phyloP scores from a whole-genome alignment of 2,113 vertebrate genomes.

The Lasiurus borealis region DNA sequence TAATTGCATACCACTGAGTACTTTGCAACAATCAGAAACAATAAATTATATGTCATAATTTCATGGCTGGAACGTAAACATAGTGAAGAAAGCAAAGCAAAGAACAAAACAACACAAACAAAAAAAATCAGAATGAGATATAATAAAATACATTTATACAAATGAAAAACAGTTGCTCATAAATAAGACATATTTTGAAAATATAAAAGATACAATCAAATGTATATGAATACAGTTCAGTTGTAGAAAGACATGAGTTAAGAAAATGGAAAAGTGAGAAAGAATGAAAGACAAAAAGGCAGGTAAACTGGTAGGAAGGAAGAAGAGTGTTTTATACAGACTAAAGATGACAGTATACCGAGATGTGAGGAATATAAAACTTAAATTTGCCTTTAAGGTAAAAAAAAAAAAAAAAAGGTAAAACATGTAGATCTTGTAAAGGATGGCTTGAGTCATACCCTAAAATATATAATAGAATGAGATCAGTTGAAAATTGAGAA shows the following conservation, averaged over 20 bases:
- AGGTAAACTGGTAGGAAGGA: neutral
- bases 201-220: neutral
- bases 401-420: neutral
- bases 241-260: neutral
- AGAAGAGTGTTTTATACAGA: neutral
- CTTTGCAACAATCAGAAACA: too few species aligned
- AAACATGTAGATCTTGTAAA: neutral
- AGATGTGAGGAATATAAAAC: neutral
- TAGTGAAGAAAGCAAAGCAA: neutral
- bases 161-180: neutral
- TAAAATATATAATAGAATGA: conserved; percentile 4
- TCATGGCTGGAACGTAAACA: too few species aligned
- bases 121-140: neutral
- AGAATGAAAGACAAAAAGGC: neutral
- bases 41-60: too few species aligned
- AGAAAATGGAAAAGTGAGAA: neutral
- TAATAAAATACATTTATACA: neutral
- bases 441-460: neutral
- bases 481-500: neutral
- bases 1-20: too few species aligned
- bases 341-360: neutral
- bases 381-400: neutral
- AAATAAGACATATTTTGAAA: neutral
- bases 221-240: neutral
- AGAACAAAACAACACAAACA: neutral